phyloP scores from a whole-genome alignment of 2,797 vertebrate species.

The Zenarchopterus dispar region DNA sequence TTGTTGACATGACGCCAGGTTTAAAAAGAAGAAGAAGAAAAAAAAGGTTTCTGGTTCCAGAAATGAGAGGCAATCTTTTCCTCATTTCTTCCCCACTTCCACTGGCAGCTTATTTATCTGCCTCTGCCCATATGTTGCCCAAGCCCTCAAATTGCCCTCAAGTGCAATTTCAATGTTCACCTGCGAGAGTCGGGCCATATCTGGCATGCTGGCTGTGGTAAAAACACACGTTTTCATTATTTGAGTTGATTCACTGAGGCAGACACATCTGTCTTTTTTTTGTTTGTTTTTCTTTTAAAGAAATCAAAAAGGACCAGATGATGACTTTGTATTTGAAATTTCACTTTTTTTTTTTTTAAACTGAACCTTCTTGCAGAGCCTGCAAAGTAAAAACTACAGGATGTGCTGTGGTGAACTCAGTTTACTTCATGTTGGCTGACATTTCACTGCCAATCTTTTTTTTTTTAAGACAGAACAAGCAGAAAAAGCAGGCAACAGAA shows the following conservation, averaged over 20 bases:
- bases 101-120: conserved; percentile 40
- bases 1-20: conserved; percentile 38
- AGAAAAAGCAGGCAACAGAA: conserved; percentile 52
- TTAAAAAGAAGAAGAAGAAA: conserved; percentile 18
- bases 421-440: conserved; percentile 17
- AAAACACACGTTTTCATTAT: conserved; percentile 26
- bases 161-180: conserved; percentile 11
- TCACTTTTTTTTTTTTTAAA: conserved; percentile 20
- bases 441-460: conserved; percentile 21
- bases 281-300: conserved; percentile 1
- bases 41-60: conserved; percentile 21
- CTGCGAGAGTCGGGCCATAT: conserved; percentile 6
- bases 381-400: neutral
- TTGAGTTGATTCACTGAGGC: conserved; percentile 22
- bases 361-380: conserved; percentile 10
- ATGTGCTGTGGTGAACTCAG: too few species aligned
- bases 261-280: too few species aligned
- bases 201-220: neutral
- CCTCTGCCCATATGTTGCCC: conserved; percentile 17
- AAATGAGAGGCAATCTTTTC: conserved; percentile 45
- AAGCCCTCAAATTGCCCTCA: conserved; percentile 33
- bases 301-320: conserved; percentile 30
- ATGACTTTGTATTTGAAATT: conserved; percentile 37
- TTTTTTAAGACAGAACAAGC: conserved; percentile 20
- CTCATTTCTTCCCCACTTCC: conserved; percentile 34